Percentiles rank a stretch among this genome's conserved stretches.
Evolutionary conservation across 2,797 vertebrate genomes (phyloP).

Genomic region (Urophycis tenuis): DNA sequence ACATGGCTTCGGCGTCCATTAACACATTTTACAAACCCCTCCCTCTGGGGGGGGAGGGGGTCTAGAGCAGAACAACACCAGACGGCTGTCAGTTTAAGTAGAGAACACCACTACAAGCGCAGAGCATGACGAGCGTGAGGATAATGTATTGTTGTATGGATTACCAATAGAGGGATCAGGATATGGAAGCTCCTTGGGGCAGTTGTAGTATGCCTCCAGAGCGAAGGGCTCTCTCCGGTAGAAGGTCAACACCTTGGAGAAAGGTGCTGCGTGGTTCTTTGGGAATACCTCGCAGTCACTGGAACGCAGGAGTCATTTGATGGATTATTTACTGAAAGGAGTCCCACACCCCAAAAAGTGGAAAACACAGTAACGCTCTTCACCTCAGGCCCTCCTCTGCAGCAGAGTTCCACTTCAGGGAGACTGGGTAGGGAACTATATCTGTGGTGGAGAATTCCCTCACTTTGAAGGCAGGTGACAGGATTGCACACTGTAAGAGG

Average conservation of each 20-base stretch:
- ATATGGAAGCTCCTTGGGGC: constrained; percentile 84
- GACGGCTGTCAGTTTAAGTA: not conserved
- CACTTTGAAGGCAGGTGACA: constrained; percentile 99
- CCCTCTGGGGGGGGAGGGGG: not conserved
- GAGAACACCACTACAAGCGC: not conserved
- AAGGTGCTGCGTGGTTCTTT: constrained; percentile 91
- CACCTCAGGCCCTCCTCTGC: constrained; percentile 91
- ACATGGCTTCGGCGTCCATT: not conserved
- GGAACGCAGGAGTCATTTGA: constrained; percentile 24
- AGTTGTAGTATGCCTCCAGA: constrained; percentile 90
- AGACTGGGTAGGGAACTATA: constrained; percentile 83
- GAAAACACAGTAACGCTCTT: not conserved
- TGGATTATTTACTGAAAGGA: not conserved
- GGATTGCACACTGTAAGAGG: constrained; percentile 85
- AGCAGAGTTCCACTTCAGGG: constrained; percentile 93
- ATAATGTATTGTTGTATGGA: constrained; percentile 1
- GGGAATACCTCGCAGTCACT: constrained; percentile 97
- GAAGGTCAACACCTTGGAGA: constrained; percentile 97
- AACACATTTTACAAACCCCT: not conserved
- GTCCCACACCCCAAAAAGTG: not conserved
- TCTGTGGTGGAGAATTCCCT: constrained; percentile 97
- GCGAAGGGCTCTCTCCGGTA: constrained; percentile 92
- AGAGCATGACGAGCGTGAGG: not conserved
- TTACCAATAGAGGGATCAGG: constrained; percentile 90
- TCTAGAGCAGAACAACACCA: not conserved